Base-by-base conservation (phyloP, 2,113 vertebrate species). In the Lates calcarifer region DNA sequence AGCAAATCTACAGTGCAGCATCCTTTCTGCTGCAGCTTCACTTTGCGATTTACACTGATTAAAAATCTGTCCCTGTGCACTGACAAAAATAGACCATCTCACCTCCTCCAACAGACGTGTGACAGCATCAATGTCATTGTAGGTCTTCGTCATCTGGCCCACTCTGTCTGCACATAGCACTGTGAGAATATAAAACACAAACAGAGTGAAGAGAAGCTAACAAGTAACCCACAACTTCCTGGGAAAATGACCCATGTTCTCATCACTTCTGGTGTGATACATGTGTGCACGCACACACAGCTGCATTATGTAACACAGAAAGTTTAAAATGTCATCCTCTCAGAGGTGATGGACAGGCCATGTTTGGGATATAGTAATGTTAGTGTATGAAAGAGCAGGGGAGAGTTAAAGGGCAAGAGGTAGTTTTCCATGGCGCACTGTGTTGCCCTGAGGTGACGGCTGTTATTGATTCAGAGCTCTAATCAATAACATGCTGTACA, bases 111-210 rank as follows among this genome's bases (percentile, higher is more conserved):
- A 95, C 93, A 99, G 96, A 94, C 97, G 97, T 90, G 98, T 99
- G 84, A 99, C 97, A 82, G 98, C 98, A 74, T 99, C 98, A 81
- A 99, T 98, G 94, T 99, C 98, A 97, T 96, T 98, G 95, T 99
- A 99, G 81, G 98, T 99, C 94, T 98, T 99, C 92, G 98, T 99
- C 98, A 99, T 99, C 97, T 99, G 98, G 96, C 98, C 97, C 94
- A 99, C 97, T 97, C 98, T 93, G 94, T 99, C 98, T 89, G 98
- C 97, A 92, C 98, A 99, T 94, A 99, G 94, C 95, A 99, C 98
- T 99, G 95, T 43, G 90, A 79, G 17, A 13, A 74, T 1, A 49
- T 0, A 29, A 45, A 55, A 20, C 47, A 77, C 63, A 76, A 41
- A 39, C 24, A 70, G 11, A 8, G 13, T 28, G 29, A 67, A 37